phyloP scores from a whole-genome alignment of 2,888 invertebrate genomes.

The Hipparchia sbordonii region DNA sequence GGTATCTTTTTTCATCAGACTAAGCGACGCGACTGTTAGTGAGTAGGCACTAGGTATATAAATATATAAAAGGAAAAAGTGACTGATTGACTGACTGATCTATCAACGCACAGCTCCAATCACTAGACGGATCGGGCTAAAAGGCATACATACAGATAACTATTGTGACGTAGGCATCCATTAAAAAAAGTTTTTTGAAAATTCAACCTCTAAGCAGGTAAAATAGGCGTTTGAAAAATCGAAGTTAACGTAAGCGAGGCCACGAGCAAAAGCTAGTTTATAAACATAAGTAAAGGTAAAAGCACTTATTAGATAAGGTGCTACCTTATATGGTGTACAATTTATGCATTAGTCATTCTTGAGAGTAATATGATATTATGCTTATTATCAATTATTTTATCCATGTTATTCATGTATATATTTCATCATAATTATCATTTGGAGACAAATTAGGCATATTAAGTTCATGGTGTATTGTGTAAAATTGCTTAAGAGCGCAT shows the following conservation, averaged over 20 bases:
- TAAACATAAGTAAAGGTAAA: conserved; percentile 2
- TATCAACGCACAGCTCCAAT: too few relatives aligned
- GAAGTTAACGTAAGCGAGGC: too few relatives aligned
- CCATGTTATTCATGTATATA: background rate
- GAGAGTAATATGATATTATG: conserved; percentile 8
- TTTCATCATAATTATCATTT: conserved; percentile 5
- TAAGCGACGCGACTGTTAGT: background rate
- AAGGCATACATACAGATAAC: too few relatives aligned
- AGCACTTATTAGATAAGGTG: conserved; percentile 2
- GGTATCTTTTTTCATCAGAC: conserved; percentile 9
- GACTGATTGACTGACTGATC: too few relatives aligned
- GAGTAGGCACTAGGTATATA: background rate
- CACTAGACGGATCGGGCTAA: too few relatives aligned
- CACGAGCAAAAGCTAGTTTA: background rate
- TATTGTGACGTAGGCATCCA: too few relatives aligned
- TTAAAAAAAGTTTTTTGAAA: too few relatives aligned
- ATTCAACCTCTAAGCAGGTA: too few relatives aligned
- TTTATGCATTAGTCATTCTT: conserved; percentile 3
- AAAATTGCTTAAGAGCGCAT: background rate
- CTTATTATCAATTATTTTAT: background rate
- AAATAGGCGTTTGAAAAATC: too few relatives aligned
- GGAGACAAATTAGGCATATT: background rate
- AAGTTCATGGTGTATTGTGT: background rate
- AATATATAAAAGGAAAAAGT: too few relatives aligned
- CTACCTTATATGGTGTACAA: background rate